These are phyloP conservation scores for Drepanosiphum platanoidis DNA, from an alignment of 2,888 invertebrate species.

Conservation along the genomic window DNA sequence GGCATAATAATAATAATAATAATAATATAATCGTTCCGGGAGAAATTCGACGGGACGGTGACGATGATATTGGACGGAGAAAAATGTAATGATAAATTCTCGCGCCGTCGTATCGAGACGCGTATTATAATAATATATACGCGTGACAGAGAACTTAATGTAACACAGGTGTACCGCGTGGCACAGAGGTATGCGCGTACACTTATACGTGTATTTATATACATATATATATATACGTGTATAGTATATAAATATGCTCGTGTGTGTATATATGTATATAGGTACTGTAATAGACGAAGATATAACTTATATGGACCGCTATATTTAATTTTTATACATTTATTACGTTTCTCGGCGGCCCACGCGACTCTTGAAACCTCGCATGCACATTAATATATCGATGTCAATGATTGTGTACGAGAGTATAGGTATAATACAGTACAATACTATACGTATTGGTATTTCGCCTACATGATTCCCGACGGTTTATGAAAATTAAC, in stretches of 20 bases:
- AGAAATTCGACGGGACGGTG: no score
- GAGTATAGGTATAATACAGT: no score
- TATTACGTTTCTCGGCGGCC: constrained; percentile 7
- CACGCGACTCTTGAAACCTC: constrained; percentile 9
- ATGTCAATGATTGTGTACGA: constrained; percentile 34
- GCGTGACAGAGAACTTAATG: no score
- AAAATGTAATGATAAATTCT: no score
- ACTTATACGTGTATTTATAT: background rate
- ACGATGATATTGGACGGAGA: no score
- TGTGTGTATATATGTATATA: background rate
- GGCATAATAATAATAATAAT: no score
- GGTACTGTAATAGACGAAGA: background rate
- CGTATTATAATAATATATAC: no score
- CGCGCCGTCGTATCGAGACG: no score
- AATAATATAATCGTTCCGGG: no score
- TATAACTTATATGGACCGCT: background rate
- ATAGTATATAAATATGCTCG: background rate
- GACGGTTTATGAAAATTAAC: background rate
- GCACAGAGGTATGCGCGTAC: no score
- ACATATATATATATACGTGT: background rate
- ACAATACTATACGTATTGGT: background rate
- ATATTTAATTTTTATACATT: background rate
- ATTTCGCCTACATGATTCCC: constrained; percentile 6
- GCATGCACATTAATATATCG: constrained; percentile 24
- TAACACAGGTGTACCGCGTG: no score